A percentile compares a stretch with the other conserved stretches of the same genome.
phyloP scores from a whole-genome alignment of 2,797 vertebrate genomes.

The Smutsia gigantea region DNA sequence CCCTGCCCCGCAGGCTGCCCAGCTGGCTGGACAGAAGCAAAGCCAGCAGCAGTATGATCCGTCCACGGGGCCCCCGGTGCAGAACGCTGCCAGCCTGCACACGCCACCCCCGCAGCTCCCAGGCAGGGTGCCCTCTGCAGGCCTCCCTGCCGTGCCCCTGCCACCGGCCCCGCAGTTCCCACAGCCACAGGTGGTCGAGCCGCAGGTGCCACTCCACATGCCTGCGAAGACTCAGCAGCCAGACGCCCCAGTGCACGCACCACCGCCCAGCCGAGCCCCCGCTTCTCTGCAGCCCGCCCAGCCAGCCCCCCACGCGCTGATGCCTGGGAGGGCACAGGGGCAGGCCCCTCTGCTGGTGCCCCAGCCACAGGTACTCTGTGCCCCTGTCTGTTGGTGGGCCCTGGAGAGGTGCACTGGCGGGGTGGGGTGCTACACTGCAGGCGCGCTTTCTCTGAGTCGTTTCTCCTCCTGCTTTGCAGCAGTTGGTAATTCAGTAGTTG shows the following conservation, averaged over 20 bases:
- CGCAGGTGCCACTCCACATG: slow-evolving; percentile 72
- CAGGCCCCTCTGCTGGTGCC: slow-evolving; percentile 81
- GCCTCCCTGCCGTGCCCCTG: slow-evolving; percentile 86
- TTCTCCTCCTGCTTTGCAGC: not conserved
- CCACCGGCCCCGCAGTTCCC: slow-evolving; percentile 84
- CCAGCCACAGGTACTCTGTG: slow-evolving; percentile 79
- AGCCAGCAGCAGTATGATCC: slow-evolving; percentile 93
- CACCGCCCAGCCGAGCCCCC: slow-evolving; percentile 86
- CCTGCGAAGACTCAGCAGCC: slow-evolving; percentile 88
- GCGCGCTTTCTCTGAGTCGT: too few species aligned
- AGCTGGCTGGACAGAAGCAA: slow-evolving; percentile 92
- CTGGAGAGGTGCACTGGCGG: too few species aligned
- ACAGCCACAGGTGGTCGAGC: slow-evolving; percentile 86
- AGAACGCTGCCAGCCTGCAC: slow-evolving; percentile 91
- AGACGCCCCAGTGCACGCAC: slow-evolving; percentile 79
- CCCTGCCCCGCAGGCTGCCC: slow-evolving; percentile 88
- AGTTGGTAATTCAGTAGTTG: fast-evolving
- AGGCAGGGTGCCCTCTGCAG: slow-evolving; percentile 86
- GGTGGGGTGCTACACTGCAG: too few species aligned
- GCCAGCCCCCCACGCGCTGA: slow-evolving; percentile 85
- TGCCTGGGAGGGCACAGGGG: slow-evolving; percentile 82
- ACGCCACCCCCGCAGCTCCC: slow-evolving; percentile 92
- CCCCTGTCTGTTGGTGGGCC: fast-evolving
- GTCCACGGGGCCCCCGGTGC: slow-evolving; percentile 93
- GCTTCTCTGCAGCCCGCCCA: slow-evolving; percentile 88